These are phyloP conservation scores for Globicephala melas DNA, from an alignment of 2,113 vertebrate species.

Conservation along the genomic window DNA sequence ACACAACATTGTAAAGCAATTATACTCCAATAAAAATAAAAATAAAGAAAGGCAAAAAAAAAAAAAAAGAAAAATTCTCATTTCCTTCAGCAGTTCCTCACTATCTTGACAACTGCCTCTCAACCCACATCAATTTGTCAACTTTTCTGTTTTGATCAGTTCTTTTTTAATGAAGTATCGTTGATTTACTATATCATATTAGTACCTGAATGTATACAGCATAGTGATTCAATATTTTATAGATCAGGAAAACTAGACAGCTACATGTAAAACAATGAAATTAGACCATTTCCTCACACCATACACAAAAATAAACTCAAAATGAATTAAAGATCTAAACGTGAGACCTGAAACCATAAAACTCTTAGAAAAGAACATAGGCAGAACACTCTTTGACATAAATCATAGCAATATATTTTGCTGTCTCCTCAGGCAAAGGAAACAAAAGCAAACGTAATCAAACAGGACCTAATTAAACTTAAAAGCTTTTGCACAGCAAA, in stretches of 20 bases:
- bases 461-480: not conserved
- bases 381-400: too few species aligned
- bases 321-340: too few species aligned
- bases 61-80: not conserved
- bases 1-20: too few species aligned
- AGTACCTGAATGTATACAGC: not conserved
- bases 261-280: not conserved
- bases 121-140: not conserved
- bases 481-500: not conserved
- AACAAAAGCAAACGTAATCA: not conserved
- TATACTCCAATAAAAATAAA: too few species aligned
- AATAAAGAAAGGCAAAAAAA: too few species aligned
- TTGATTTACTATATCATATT: not conserved
- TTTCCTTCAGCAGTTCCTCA: not conserved
- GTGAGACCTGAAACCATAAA: too few species aligned
- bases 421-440: not conserved
- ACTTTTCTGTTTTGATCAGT: not conserved
- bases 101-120: not conserved
- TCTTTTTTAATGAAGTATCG: not conserved
- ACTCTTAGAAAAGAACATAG: too few species aligned
- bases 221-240: not conserved
- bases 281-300: not conserved
- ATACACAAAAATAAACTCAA: not conserved
- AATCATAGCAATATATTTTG: not conserved
- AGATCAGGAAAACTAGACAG: not conserved